Conservation (phyloP, 2,888 invertebrate species). For the Pinctada fucata region DNA sequence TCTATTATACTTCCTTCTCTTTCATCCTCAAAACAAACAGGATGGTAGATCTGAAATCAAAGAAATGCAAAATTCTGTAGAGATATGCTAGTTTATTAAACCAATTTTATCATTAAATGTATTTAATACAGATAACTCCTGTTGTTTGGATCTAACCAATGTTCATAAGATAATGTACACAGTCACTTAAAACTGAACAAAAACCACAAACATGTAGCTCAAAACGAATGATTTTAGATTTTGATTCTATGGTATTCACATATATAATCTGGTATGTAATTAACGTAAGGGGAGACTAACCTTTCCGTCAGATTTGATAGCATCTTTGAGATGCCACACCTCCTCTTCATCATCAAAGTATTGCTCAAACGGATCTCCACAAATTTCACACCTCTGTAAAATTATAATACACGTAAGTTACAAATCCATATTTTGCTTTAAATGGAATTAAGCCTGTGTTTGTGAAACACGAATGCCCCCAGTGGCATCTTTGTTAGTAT, state of each 20-base stretch:
- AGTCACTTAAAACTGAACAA: too few species aligned
- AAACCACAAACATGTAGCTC: too few species aligned
- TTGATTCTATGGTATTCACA: too few species aligned
- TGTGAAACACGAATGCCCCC: too few species aligned
- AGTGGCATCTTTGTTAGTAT: too few species aligned
- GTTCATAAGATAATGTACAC: too few species aligned
- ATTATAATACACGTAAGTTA: background rate
- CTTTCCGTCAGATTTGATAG: constrained; percentile 83
- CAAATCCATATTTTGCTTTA: background rate
- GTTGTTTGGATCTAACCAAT: too few species aligned
- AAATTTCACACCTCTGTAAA: constrained; percentile 87
- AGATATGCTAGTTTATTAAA: background rate
- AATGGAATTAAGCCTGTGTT: too few species aligned
- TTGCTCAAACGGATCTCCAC: constrained; percentile 94
- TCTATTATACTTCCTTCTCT: constrained; percentile 57
- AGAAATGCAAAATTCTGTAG: constrained; percentile 4
- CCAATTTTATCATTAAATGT: too few species aligned
- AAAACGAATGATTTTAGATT: too few species aligned
- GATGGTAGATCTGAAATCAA: constrained; percentile 86
- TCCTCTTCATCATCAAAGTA: constrained; percentile 98
- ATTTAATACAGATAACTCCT: too few species aligned
- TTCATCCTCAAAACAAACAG: constrained; percentile 89
- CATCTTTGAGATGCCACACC: constrained; percentile 95
- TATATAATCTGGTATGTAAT: too few species aligned
- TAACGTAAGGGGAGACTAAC: constrained; percentile 71